Percentiles rank a stretch among this genome's conserved stretches.
phyloP scores from a whole-genome alignment of 2,888 invertebrate species.

The Latrodectus hesperus region DNA sequence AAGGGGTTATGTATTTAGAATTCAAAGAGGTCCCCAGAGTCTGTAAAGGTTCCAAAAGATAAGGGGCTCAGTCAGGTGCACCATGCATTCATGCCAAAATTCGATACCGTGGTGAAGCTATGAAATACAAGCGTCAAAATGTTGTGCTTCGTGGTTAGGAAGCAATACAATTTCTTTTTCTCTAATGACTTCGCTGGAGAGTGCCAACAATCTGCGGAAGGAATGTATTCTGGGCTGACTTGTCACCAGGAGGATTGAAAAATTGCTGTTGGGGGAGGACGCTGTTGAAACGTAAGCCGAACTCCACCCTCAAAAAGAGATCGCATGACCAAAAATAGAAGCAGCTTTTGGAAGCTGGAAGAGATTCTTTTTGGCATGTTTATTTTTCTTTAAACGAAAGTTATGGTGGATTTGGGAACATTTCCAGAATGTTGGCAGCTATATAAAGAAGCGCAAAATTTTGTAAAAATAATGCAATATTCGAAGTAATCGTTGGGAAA shows the following conservation, averaged over 20 bases:
- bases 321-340: constrained; percentile 64
- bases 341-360: constrained; percentile 13
- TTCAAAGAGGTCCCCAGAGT: no score
- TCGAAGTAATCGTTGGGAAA: no score
- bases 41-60: constrained; percentile 2
- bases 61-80: neutral
- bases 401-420: constrained; percentile 26
- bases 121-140: neutral
- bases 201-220: neutral
- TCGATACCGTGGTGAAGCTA: neutral
- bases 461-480: no score
- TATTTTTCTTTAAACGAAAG: constrained; percentile 28
- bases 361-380: constrained; percentile 21
- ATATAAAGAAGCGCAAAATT: neutral
- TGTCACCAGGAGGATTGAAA: constrained; percentile 2
- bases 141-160: constrained; percentile 14
- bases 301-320: constrained; percentile 30
- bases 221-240: constrained; percentile 12
- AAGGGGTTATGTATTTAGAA: no score
- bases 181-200: constrained; percentile 1
- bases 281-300: constrained; percentile 20
- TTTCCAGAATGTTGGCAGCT: constrained; percentile 49
- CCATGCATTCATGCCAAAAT: neutral
- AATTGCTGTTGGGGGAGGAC: constrained; percentile 3
- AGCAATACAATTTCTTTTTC: constrained; percentile 2